Conservation (phyloP, 2,797 vertebrate species). For the Anomalospiza imberbis region DNA sequence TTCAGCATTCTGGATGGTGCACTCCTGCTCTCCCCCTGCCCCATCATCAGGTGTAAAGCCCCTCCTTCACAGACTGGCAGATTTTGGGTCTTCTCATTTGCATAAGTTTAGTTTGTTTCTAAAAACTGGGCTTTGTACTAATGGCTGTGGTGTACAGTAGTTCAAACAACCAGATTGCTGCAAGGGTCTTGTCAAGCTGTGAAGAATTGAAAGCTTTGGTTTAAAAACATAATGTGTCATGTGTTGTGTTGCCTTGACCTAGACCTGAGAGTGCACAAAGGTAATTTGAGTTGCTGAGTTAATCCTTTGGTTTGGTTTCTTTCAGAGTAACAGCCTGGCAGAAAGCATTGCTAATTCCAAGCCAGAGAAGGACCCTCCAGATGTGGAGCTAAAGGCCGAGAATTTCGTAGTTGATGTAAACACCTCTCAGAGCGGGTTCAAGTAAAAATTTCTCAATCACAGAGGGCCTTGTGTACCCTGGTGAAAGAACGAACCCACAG, state of each 20-base stretch:
- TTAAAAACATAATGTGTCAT: rapidly evolving
- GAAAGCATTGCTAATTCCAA: constrained; percentile 70
- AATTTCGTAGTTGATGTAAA: constrained; percentile 88
- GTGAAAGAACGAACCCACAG: background rate
- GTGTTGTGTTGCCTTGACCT: background rate
- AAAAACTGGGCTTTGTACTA: background rate
- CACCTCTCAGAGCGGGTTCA: background rate
- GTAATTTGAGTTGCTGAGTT: background rate
- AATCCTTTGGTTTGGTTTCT: background rate
- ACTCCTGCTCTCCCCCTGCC: background rate
- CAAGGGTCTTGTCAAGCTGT: background rate
- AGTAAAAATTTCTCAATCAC: background rate
- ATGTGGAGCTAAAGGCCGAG: constrained; percentile 74
- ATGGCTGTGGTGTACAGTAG: background rate
- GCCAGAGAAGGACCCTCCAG: constrained; percentile 48
- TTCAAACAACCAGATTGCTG: background rate
- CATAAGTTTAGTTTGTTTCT: background rate
- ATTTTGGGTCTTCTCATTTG: background rate
- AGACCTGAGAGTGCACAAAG: background rate
- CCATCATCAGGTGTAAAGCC: background rate
- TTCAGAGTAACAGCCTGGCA: constrained; percentile 60
- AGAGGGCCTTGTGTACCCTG: background rate
- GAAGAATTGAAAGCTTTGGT: background rate
- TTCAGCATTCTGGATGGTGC: background rate
- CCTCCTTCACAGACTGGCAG: background rate